Conservation (phyloP, 2,888 invertebrate species). For the Laspeyria flexula region DNA sequence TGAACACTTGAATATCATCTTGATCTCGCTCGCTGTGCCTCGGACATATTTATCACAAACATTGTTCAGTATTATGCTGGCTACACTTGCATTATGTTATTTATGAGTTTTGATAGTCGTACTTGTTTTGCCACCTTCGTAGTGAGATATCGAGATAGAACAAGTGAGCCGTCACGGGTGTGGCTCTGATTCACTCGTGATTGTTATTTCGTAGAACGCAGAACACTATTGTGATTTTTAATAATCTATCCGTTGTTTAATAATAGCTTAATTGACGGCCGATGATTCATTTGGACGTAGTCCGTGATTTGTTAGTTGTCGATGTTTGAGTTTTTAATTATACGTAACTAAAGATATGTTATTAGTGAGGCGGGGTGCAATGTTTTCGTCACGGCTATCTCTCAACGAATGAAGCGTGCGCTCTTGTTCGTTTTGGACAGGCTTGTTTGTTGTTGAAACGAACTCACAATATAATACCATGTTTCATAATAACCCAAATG, state of each 20-base stretch:
- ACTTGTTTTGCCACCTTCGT: slow-evolving; percentile 69
- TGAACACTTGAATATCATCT: slow-evolving; percentile 53
- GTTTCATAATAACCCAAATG: slow-evolving; percentile 15
- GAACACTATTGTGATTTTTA: slow-evolving; percentile 66
- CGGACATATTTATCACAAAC: slow-evolving; percentile 65
- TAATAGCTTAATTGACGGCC: slow-evolving; percentile 77
- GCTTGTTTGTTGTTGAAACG: slow-evolving; percentile 43
- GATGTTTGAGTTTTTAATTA: slow-evolving; percentile 84
- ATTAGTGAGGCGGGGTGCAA: slow-evolving; percentile 75
- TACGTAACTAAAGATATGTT: slow-evolving; percentile 78
- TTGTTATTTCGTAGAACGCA: slow-evolving; percentile 67
- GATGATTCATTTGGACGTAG: slow-evolving; percentile 72
- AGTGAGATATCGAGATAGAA: slow-evolving; percentile 73
- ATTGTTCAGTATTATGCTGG: slow-evolving; percentile 66
- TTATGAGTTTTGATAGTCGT: slow-evolving; percentile 69
- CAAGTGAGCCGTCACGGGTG: slow-evolving; percentile 77
- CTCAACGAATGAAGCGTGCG: slow-evolving; percentile 54
- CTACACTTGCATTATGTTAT: slow-evolving; percentile 61
- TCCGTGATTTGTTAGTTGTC: slow-evolving; percentile 78
- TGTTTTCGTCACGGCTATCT: slow-evolving; percentile 72
- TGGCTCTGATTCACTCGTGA: slow-evolving; percentile 70
- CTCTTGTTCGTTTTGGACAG: slow-evolving; percentile 49
- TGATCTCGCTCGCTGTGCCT: slow-evolving; percentile 51
- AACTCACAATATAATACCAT: slow-evolving; percentile 26
- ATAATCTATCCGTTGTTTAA: slow-evolving; percentile 66